phyloP scores from a whole-genome alignment of 2,113 vertebrate species.

The Anoura caudifer region DNA sequence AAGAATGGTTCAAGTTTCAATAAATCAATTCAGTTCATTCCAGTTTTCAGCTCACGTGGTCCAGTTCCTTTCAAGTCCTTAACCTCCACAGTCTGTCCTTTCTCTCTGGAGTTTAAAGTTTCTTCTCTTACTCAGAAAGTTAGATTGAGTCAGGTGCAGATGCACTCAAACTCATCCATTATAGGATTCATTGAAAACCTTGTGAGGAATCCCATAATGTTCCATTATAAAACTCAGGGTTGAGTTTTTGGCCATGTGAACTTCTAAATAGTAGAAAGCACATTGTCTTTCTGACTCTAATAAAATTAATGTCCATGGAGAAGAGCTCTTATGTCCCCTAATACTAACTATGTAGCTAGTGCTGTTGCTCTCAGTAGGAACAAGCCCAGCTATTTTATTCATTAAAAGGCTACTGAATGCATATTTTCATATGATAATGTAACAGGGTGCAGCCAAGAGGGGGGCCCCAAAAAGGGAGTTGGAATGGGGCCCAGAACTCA shows the following conservation, averaged over 20 bases:
- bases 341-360: not conserved
- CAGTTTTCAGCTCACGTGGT: not conserved
- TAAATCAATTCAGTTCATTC: not conserved
- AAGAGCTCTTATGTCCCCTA: not conserved
- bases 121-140: conserved; percentile 19
- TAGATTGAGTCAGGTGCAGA: not conserved
- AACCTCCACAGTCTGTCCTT: not conserved
- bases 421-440: not conserved
- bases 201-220: not conserved
- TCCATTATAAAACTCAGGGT: not conserved
- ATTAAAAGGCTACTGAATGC: not conserved
- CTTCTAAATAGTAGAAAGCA: conserved; percentile 14
- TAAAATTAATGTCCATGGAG: not conserved
- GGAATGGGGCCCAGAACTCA: too few species aligned
- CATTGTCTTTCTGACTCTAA: not conserved
- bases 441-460: too few species aligned
- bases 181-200: not conserved
- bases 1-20: not conserved
- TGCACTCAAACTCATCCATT: not conserved
- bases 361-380: not conserved
- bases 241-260: not conserved
- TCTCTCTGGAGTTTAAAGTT: not conserved
- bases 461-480: too few species aligned
- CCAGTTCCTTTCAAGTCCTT: not conserved
- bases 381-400: not conserved